These are phyloP conservation scores for Alligator mississippiensis DNA, from an alignment of 2,113 vertebrate species.

Conservation along the genomic window DNA sequence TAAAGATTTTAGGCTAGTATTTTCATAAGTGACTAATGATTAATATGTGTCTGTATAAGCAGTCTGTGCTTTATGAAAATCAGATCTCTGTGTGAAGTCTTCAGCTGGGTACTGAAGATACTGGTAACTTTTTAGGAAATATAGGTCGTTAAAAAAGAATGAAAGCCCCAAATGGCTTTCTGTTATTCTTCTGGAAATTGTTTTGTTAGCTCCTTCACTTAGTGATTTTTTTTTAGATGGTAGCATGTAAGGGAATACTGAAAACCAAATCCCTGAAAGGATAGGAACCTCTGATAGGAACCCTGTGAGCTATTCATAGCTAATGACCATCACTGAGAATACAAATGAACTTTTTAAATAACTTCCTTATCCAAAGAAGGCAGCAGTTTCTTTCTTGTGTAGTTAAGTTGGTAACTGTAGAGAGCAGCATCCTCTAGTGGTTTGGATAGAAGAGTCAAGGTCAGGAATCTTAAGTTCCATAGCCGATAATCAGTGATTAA, in stretches of 20 bases:
- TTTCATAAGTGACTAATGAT: not conserved
- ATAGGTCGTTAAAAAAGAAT: not conserved
- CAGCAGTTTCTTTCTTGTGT: not conserved
- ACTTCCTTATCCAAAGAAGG: not conserved
- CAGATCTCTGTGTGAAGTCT: not conserved
- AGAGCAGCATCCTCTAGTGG: constrained; percentile 29
- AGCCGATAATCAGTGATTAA: not conserved
- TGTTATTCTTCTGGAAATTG: not conserved
- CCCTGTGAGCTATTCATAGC: too few relatives aligned
- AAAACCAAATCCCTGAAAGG: too few relatives aligned
- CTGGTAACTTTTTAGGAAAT: not conserved
- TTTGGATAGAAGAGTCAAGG: not conserved
- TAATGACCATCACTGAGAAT: too few relatives aligned
- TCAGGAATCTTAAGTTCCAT: not conserved
- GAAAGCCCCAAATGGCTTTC: not conserved
- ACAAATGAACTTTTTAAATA: too few relatives aligned
- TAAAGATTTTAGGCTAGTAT: not conserved
- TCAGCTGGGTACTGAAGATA: not conserved
- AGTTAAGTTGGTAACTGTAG: fast-evolving
- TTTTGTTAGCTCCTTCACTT: not conserved
- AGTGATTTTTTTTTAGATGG: too few relatives aligned
- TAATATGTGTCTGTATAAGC: not conserved
- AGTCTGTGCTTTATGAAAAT: not conserved
- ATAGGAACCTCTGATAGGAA: too few relatives aligned
- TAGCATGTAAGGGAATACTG: too few relatives aligned